Conservation (phyloP, 1,140 invertebrate genomes). For the Calephelis virginiensis region DNA sequence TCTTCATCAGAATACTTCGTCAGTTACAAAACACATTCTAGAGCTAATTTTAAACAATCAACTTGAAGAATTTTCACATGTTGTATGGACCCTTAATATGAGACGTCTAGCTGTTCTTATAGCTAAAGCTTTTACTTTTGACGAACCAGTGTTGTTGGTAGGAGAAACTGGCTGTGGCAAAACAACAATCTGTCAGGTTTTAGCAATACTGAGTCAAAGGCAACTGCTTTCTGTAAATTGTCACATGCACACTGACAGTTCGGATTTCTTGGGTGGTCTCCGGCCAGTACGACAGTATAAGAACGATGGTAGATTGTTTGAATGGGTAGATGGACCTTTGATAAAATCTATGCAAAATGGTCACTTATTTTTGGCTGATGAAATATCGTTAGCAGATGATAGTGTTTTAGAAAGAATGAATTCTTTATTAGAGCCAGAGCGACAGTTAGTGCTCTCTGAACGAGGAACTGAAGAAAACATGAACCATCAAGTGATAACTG, state of each 20-base stretch:
- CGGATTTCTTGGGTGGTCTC: slow-evolving; percentile 97
- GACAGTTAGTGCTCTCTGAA: slow-evolving; percentile 94
- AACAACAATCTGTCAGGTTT: slow-evolving; percentile 96
- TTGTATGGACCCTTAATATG: slow-evolving; percentile 97
- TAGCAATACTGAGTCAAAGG: slow-evolving; percentile 84
- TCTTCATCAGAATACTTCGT: slow-evolving; percentile 85
- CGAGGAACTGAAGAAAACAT: slow-evolving; percentile 83
- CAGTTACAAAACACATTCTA: slow-evolving; percentile 87
- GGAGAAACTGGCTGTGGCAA: slow-evolving; percentile 99
- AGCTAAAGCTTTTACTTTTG: slow-evolving; percentile 92
- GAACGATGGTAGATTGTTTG: slow-evolving; percentile 87
- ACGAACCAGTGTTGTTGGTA: slow-evolving; percentile 96
- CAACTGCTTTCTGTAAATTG: slow-evolving; percentile 93
- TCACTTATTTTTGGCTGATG: slow-evolving; percentile 95
- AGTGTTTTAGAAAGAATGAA: slow-evolving; percentile 98
- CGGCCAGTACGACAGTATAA: slow-evolving; percentile 89
- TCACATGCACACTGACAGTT: slow-evolving; percentile 98
- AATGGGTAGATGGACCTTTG: slow-evolving; percentile 98
- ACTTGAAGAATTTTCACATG: slow-evolving; percentile 83
- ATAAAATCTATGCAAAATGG: slow-evolving; percentile 94
- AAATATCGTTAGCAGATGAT: slow-evolving; percentile 99
- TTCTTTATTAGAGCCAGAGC: slow-evolving; percentile 96
- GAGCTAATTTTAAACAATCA: slow-evolving; percentile 81
- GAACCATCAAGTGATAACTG: slow-evolving; percentile 83
- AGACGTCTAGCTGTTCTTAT: slow-evolving; percentile 94